These are phyloP conservation scores for Pardosa pseudoannulata DNA, from an alignment of 2,888 invertebrate species.

Conservation along the genomic window DNA sequence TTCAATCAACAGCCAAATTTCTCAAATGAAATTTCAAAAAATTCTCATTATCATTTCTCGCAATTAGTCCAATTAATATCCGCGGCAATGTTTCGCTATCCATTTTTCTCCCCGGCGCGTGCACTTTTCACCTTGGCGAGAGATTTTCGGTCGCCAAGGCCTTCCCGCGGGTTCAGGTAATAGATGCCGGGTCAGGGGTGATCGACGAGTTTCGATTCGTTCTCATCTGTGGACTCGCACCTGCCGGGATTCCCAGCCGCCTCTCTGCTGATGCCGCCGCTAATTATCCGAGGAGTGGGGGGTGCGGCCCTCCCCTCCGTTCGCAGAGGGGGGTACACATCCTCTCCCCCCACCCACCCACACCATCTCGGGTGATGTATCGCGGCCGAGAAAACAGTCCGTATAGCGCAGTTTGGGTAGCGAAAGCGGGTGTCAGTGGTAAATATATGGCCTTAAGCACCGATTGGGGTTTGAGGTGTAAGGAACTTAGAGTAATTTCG, in stretches of 20 bases:
- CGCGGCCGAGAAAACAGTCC: constrained; percentile 52
- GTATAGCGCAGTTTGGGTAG: constrained; percentile 60
- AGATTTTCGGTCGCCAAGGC: constrained; percentile 26
- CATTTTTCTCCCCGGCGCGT: not conserved
- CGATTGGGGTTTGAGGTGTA: not conserved
- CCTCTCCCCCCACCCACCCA: no score
- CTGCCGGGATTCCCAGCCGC: constrained; percentile 41
- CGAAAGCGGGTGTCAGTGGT: constrained; percentile 31
- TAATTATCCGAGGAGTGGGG: constrained; percentile 62
- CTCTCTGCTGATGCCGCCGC: constrained; percentile 54
- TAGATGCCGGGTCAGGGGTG: constrained; percentile 71
- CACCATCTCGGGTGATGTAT: constrained; percentile 45
- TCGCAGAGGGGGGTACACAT: constrained; percentile 24
- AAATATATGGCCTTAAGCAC: not conserved
- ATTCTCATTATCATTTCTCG: not conserved
- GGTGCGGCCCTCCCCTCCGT: constrained; percentile 36
- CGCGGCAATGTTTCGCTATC: not conserved
- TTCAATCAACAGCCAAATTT: no score
- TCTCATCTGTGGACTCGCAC: constrained; percentile 58
- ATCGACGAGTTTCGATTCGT: constrained; percentile 71
- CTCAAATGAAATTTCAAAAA: no score
- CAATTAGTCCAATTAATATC: not conserved
- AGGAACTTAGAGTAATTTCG: constrained; percentile 19
- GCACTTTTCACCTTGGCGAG: constrained; percentile 36
- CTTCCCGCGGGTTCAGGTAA: constrained; percentile 37